phyloP scores from a whole-genome alignment of 2,113 vertebrate genomes.

The Cairina moschata region DNA sequence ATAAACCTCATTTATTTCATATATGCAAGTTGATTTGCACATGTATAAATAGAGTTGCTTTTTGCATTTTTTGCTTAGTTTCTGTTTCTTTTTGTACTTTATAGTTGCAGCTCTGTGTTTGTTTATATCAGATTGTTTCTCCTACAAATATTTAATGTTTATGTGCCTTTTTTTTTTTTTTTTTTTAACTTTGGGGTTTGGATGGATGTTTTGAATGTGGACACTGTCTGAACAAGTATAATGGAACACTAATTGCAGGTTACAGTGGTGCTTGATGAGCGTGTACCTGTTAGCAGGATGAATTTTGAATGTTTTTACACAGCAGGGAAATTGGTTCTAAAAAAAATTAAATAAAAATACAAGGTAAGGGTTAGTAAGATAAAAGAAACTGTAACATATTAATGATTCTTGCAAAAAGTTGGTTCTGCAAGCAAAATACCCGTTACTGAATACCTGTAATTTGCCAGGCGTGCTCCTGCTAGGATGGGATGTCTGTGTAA shows the following conservation, averaged over 20 bases:
- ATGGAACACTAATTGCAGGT: constrained; percentile 51
- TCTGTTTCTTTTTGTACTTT: constrained; percentile 66
- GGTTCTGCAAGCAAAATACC: neutral
- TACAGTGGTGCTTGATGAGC: neutral
- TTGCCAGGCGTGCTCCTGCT: neutral
- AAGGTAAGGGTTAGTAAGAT: neutral
- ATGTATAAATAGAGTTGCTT: constrained; percentile 74
- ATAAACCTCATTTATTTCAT: constrained; percentile 80
- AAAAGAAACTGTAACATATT: neutral
- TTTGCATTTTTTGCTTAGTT: constrained; percentile 65
- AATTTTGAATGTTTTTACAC: neutral
- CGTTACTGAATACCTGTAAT: neutral
- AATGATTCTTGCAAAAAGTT: neutral
- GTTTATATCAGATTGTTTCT: constrained; percentile 49
- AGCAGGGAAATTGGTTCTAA: neutral
- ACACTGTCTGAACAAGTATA: constrained; percentile 59
- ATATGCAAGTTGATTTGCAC: constrained; percentile 85
- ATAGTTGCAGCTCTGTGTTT: constrained; percentile 36
- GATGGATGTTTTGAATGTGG: constrained; percentile 34
- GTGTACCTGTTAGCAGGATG: neutral
- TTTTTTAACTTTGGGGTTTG: constrained; percentile 50
- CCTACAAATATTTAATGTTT: constrained; percentile 70
- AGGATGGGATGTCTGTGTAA: neutral
- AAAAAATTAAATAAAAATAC: neutral
- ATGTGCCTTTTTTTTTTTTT: constrained; percentile 75